A percentile compares a stretch with the other conserved stretches of the same genome.
These are phyloP conservation scores for Otus scops DNA, from an alignment of 2,797 vertebrate species.

Conservation along the genomic window DNA sequence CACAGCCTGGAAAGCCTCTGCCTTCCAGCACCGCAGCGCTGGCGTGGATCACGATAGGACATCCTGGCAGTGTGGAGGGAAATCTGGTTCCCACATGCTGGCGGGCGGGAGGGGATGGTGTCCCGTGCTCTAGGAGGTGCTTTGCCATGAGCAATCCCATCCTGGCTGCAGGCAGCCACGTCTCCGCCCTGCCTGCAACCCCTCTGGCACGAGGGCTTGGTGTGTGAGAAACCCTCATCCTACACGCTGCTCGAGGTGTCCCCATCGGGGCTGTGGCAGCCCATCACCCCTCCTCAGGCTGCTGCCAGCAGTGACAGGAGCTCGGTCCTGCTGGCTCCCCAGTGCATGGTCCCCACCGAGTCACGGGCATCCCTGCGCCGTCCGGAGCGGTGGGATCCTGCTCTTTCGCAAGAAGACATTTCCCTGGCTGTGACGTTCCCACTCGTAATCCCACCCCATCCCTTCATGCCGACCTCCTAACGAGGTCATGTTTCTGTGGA, in stretches of 20 bases:
- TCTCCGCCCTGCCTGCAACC: neutral
- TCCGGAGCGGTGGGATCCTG: rapidly evolving
- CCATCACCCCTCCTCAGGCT: neutral
- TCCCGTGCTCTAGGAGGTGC: neutral
- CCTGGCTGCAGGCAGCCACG: neutral
- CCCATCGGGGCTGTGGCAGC: neutral
- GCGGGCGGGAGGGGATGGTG: neutral
- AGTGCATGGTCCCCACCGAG: rapidly evolving
- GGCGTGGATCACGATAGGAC: neutral
- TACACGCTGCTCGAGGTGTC: rapidly evolving
- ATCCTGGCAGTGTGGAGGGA: neutral
- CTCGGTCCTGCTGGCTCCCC: neutral
- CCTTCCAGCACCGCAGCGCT: rapidly evolving
- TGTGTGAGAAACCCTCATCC: neutral
- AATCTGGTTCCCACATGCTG: conserved; percentile 4
- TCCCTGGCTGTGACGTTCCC: neutral
- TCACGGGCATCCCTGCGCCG: rapidly evolving
- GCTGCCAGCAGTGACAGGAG: neutral
- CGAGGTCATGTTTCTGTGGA: neutral
- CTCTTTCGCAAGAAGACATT: neutral
- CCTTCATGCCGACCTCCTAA: neutral
- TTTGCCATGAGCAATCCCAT: neutral
- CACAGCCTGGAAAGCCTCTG: neutral
- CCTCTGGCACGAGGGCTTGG: neutral
- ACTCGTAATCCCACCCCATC: neutral